Conservation (phyloP, 2,113 vertebrate species). For the Oreotrochilus melanogaster region DNA sequence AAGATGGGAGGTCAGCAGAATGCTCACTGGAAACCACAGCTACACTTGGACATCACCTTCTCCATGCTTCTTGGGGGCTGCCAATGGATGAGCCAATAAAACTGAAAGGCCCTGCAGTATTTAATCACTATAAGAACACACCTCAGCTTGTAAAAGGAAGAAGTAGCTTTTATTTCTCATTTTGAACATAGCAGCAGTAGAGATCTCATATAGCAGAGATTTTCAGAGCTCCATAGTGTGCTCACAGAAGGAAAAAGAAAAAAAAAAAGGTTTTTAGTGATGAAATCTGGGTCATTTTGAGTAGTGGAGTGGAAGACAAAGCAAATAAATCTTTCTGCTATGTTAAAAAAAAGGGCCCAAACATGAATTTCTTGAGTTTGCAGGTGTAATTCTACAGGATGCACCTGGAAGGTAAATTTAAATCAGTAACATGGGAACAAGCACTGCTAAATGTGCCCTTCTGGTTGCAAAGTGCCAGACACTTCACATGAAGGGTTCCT, state of each 20-base stretch:
- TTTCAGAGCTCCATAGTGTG: not conserved
- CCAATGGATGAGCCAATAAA: not conserved
- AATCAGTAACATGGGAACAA: not conserved
- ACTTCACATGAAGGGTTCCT: not conserved
- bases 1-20: not conserved
- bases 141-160: not conserved
- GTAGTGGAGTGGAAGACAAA: not conserved
- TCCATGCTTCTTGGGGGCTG: not conserved
- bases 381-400: not conserved
- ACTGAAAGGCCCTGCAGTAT: not conserved
- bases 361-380: not conserved
- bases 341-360: not conserved
- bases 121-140: not conserved
- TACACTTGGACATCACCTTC: not conserved
- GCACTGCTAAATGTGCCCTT: not conserved
- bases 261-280: not conserved
- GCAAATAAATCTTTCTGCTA: not conserved
- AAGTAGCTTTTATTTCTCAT: not conserved
- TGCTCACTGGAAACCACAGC: not conserved
- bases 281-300: not conserved
- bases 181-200: not conserved
- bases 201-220: not conserved
- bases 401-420: not conserved
- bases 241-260: not conserved
- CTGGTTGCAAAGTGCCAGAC: not conserved